Conservation (phyloP, 2,888 invertebrate genomes). For the Eumerus sabulonum region DNA sequence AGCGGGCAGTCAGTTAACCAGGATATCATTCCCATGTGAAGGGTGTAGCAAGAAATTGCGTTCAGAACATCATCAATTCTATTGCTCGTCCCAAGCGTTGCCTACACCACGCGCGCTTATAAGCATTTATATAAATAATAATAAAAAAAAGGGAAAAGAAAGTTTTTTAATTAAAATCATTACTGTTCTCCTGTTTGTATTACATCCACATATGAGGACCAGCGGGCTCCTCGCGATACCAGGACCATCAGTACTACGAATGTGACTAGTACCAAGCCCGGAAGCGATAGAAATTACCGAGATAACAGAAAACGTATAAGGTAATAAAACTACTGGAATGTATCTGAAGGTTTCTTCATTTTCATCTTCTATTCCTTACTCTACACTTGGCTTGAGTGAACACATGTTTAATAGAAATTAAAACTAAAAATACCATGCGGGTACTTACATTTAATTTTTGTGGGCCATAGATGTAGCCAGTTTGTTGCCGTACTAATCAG, state of each 20-base stretch:
- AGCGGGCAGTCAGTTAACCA: not conserved
- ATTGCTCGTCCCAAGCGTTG: not conserved
- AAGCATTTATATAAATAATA: conserved; percentile 45
- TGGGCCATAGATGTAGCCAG: conserved; percentile 31
- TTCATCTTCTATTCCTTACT: conserved; percentile 1
- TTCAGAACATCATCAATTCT: conserved; percentile 30
- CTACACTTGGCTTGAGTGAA: conserved; percentile 38
- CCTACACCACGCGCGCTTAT: not conserved
- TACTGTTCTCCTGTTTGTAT: conserved; percentile 15
- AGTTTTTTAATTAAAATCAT: conserved; percentile 68
- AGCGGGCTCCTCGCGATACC: conserved; percentile 17
- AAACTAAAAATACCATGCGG: not conserved
- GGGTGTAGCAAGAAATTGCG: conserved; percentile 20
- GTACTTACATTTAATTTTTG: conserved; percentile 43
- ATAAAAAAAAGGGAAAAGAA: conserved; percentile 20
- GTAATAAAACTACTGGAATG: conserved; percentile 39
- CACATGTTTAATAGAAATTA: not conserved
- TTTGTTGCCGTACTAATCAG: conserved; percentile 30
- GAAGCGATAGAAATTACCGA: conserved; percentile 6
- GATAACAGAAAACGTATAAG: conserved; percentile 19
- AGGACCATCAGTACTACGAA: conserved; percentile 34
- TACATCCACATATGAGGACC: too few species aligned
- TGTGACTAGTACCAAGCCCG: conserved; percentile 4
- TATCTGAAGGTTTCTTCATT: conserved; percentile 36
- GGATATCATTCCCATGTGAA: conserved; percentile 7